phyloP scores from a whole-genome alignment of 2,797 vertebrate genomes.

The Rhynchotus rufescens region DNA sequence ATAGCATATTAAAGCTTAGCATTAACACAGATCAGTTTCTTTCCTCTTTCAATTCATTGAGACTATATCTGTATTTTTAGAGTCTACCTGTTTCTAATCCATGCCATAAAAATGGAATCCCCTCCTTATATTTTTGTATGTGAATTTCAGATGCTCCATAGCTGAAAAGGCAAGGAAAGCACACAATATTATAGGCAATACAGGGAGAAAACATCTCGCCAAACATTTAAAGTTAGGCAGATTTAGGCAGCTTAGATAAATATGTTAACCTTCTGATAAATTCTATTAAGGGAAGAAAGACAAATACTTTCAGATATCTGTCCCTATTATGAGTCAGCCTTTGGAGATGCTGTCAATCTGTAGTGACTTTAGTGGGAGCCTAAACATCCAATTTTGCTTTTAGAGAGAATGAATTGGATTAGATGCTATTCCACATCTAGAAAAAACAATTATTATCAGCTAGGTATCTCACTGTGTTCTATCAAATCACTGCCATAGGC shows the following conservation, averaged over 20 bases:
- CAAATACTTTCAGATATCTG: fast-evolving
- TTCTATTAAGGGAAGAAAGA: background rate
- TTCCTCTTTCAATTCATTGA: background rate
- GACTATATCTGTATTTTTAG: background rate
- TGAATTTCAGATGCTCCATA: background rate
- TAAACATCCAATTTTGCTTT: background rate
- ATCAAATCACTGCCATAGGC: background rate
- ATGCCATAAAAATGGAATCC: background rate
- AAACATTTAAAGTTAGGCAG: background rate
- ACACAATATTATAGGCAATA: background rate
- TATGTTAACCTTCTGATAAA: background rate
- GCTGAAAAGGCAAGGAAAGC: background rate
- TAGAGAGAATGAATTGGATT: background rate
- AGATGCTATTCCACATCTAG: background rate
- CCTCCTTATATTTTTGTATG: background rate
- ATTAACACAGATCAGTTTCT: background rate
- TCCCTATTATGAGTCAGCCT: background rate
- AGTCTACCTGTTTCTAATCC: background rate
- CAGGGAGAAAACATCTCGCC: background rate
- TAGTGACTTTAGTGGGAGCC: background rate
- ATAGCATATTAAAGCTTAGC: background rate
- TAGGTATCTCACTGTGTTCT: background rate
- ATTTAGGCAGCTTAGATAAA: background rate
- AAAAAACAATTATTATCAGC: background rate
- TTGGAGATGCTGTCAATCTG: background rate